Percentiles rank a stretch among this genome's conserved stretches.
Conservation (phyloP, 37 sponge, comb jelly and placozoan genomes). For the Geodia barretti region DNA sequence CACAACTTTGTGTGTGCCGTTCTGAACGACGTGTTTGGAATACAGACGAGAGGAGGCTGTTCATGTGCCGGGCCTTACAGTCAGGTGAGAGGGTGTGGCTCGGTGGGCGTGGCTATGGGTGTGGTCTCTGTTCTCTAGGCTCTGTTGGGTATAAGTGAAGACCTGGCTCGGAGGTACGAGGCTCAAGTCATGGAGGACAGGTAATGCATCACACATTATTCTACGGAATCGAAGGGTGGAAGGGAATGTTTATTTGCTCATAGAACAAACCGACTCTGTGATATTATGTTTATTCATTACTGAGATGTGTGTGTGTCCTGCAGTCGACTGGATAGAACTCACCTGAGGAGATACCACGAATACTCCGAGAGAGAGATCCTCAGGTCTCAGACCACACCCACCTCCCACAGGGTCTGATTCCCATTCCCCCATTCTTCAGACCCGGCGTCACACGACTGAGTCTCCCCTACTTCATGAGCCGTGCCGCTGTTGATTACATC, state of each 20-base stretch:
- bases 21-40: conserved; percentile 90
- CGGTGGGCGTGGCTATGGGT: not conserved
- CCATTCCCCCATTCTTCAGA: conserved; percentile 20
- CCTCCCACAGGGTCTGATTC: not conserved
- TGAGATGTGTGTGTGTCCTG: not conserved
- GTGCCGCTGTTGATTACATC: conserved; percentile 66
- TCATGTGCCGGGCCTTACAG: conserved; percentile 94
- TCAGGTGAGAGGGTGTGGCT: conserved; percentile 45
- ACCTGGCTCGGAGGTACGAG: conserved; percentile 58
- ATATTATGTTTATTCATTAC: too few species aligned
- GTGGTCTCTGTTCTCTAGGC: conserved; percentile 10
- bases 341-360: conserved; percentile 69
- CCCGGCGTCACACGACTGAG: conserved; percentile 84
- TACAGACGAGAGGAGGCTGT: conserved; percentile 92
- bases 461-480: conserved; percentile 80
- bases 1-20: conserved; percentile 89
- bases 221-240: too few species aligned
- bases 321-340: conserved; percentile 68
- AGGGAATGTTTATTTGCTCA: too few species aligned
- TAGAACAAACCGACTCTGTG: too few species aligned
- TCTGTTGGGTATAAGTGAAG: conserved; percentile 76
- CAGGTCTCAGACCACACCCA: too few species aligned
- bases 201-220: conserved; percentile 5
- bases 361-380: conserved; percentile 82
- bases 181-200: conserved; percentile 77